Evolutionary conservation across 2,888 invertebrate species (phyloP), one percentile per base, ranked within the genome.

Genomic region (Tricholauxania praeusta): DNA sequence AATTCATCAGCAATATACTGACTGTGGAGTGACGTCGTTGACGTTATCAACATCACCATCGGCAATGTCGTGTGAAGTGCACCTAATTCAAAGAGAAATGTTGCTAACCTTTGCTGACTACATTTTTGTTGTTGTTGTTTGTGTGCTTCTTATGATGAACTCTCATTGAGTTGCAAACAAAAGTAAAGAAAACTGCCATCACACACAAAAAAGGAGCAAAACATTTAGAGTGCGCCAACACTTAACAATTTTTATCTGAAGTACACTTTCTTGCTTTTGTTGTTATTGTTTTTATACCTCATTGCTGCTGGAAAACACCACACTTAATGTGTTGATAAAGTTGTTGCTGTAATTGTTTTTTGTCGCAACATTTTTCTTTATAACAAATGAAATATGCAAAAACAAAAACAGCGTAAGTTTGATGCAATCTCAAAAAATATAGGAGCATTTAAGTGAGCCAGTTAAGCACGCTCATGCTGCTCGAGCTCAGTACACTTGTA

Each of bases 31-130:
- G 39, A 39, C 39, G 10, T 10, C 39, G 39, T 39, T 10, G 10
- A 10, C 39, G 10, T 10, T 10, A 39, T 39, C 39, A 39, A 39
- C 39, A 39, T 39, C 39, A 39, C 39, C 39, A 10, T 39, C 39
- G 39, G 39, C 39, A 39, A 39, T 39, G 39, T 39, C 39, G 7
- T 39, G 17, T 53, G 47, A 57, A 57, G 67, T 14, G 67, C 19
- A 22, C 48, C 48, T 57, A 19, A 55, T 55, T 67, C 47, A 47
- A 10, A 57, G 39, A 49, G 52, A 60, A 69, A 60, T 60, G 69
- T 69, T 69, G 69, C 69, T 60, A 69, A 62, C 69, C 60, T 51
- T 39, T 15, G 51, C 69, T 48, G 59, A 66, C 66, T 47, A 22
- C 12, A 1, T 57, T 19, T 64, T 59, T 60, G 15, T 22, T 60